Conservation (phyloP, 2,888 invertebrate genomes). For the Phengaris alcon region DNA sequence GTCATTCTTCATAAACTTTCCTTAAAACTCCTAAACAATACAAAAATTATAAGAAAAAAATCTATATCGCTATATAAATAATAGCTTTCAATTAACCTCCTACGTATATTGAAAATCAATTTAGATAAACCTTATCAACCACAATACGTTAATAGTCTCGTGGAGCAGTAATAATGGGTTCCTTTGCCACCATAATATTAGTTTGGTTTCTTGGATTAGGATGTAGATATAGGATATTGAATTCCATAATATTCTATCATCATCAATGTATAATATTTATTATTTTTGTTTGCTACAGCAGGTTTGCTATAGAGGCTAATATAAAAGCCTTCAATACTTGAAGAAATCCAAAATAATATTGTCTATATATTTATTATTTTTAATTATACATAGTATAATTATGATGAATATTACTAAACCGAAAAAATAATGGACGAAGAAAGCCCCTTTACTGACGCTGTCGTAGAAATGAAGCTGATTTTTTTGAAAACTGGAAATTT, state of each 20-base stretch:
- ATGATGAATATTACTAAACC: no score
- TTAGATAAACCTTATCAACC: slow-evolving; percentile 23
- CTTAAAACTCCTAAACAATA: not conserved
- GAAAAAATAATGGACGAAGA: no score
- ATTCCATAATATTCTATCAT: not conserved
- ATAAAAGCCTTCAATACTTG: no score
- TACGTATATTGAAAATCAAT: slow-evolving; percentile 24
- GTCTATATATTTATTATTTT: no score
- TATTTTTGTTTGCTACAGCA: not conserved
- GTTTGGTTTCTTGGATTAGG: not conserved
- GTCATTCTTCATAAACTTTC: not conserved
- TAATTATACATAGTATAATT: no score
- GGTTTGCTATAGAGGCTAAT: no score
- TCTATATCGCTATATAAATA: slow-evolving; percentile 1
- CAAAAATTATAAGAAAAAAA: slow-evolving; percentile 4
- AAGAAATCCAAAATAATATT: not conserved
- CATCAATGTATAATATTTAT: not conserved
- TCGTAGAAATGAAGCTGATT: no score
- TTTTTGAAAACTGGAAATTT: no score
- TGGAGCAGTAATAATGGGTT: not conserved
- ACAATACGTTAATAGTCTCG: slow-evolving; percentile 22
- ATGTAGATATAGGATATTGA: not conserved
- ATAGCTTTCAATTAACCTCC: slow-evolving; percentile 19
- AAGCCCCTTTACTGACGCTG: no score
- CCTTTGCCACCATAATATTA: not conserved